Evolutionary conservation across 2,113 vertebrate species (phyloP).

Genomic region (Strigops habroptila): DNA sequence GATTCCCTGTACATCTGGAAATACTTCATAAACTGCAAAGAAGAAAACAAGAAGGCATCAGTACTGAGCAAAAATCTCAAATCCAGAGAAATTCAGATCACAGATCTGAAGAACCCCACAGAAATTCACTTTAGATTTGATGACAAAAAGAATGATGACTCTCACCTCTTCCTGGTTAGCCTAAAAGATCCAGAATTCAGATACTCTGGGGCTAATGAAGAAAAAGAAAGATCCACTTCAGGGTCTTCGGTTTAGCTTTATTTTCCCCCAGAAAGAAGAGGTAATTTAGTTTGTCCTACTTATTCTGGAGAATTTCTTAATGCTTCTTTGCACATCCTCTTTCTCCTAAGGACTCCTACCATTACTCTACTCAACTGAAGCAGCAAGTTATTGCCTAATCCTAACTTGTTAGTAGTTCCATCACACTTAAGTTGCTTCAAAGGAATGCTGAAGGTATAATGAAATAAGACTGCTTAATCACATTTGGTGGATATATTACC

Average conservation of each 20-base stretch:
- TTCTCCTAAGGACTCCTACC: background rate
- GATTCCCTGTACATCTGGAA: background rate
- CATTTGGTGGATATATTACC: background rate
- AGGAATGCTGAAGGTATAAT: background rate
- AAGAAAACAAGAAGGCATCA: background rate
- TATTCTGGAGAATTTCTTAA: background rate
- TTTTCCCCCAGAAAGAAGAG: background rate
- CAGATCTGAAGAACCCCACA: background rate
- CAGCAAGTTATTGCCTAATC: background rate
- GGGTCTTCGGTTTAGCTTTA: background rate
- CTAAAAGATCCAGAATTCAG: background rate
- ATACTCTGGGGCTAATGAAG: background rate
- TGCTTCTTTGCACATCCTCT: background rate
- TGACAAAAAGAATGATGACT: background rate
- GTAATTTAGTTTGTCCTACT: background rate
- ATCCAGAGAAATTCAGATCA: background rate
- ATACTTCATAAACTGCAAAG: background rate
- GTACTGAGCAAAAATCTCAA: background rate
- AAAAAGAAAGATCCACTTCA: background rate
- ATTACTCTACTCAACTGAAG: background rate
- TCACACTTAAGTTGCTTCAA: background rate
- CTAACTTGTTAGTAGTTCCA: background rate
- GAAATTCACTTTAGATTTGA: background rate
- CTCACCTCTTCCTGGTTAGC: background rate
- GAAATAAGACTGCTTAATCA: background rate